These are phyloP conservation scores for Glaucopsyche alexis DNA, from an alignment of 2,888 invertebrate genomes.

Conservation along the genomic window DNA sequence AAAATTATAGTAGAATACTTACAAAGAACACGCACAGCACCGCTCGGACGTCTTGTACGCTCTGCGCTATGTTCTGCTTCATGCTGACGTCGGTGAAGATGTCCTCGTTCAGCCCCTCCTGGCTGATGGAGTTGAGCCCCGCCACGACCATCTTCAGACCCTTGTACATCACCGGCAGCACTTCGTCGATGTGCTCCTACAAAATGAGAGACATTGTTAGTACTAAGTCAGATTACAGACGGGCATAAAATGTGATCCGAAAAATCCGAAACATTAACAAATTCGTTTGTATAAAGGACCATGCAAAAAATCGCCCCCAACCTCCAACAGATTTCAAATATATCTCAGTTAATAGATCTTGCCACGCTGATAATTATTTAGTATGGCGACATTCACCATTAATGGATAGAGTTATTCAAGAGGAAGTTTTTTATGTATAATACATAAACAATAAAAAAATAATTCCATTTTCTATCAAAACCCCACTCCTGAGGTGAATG, in stretches of 20 bases:
- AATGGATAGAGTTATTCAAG: no score
- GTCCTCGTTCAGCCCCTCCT: constrained; percentile 70
- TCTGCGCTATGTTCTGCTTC: constrained; percentile 75
- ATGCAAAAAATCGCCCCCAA: no score
- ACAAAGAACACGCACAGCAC: constrained; percentile 85
- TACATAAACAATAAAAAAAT: no score
- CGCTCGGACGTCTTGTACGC: constrained; percentile 81
- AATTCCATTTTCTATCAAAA: no score
- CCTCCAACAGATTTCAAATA: no score
- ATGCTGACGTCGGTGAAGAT: constrained; percentile 51
- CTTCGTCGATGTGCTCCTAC: constrained; percentile 57
- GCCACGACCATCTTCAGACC: constrained; percentile 86
- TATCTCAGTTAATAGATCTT: no score
- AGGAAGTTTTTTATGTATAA: no score
- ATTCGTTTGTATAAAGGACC: no score
- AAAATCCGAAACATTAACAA: neutral
- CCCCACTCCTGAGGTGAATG: no score
- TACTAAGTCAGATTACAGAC: neutral
- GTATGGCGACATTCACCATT: no score
- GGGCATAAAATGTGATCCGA: neutral
- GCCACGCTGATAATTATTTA: no score
- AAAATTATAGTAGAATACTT: constrained; percentile 46
- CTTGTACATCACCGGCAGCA: constrained; percentile 82
- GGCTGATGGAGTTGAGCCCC: constrained; percentile 84
- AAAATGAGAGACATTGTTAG: constrained; percentile 44